Conservation (phyloP, 2,888 invertebrate species). For the Seira ritae region DNA sequence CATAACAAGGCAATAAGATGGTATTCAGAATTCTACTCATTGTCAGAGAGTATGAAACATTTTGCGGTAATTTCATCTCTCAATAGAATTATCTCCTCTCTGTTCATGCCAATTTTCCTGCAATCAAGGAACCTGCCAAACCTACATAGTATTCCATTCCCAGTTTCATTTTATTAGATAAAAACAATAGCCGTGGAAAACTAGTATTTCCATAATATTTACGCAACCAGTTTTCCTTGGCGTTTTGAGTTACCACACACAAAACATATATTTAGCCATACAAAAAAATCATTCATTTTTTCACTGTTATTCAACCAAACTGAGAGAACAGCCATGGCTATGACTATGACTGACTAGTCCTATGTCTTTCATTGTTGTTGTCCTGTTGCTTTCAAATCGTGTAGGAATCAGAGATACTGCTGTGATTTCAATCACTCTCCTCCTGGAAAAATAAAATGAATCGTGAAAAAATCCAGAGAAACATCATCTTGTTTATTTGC, state of each 20-base stretch:
- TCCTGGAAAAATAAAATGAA: not conserved
- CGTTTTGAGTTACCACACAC: constrained; percentile 42
- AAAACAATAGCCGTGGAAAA: constrained; percentile 18
- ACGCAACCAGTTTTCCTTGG: constrained; percentile 49
- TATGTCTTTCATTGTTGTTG: not conserved
- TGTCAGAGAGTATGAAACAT: constrained; percentile 15
- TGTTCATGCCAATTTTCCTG: constrained; percentile 1
- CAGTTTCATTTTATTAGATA: not conserved
- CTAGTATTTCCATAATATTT: constrained; percentile 33
- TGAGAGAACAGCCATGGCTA: not conserved
- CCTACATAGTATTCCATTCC: not conserved
- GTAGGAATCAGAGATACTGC: not conserved
- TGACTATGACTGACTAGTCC: not conserved
- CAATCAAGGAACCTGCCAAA: not conserved
- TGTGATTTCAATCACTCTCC: not conserved
- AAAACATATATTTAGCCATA: not conserved
- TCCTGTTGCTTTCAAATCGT: not conserved
- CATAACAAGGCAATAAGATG: not conserved
- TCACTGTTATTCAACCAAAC: too few relatives aligned
- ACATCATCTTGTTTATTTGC: too few relatives aligned
- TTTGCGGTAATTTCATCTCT: constrained; percentile 31
- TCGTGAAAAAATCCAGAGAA: too few relatives aligned
- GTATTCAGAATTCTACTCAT: not conserved
- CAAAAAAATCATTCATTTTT: not conserved
- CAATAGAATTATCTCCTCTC: constrained; percentile 29